Conservation (phyloP, 1,140 invertebrate genomes). For the Leguminivora glycinivorella region DNA sequence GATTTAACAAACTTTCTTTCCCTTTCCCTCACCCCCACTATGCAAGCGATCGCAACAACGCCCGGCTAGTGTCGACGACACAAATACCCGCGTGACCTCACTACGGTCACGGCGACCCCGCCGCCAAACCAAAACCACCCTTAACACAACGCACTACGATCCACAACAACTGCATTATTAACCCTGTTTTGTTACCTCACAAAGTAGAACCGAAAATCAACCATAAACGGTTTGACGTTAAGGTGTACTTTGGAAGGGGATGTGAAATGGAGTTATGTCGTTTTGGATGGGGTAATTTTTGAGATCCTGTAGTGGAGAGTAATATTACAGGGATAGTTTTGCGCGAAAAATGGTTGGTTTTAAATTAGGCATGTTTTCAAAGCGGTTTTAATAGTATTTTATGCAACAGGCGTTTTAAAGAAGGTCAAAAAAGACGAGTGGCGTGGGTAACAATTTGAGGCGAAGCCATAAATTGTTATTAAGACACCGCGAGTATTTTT, state of each 20-base stretch:
- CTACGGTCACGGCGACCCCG: not conserved
- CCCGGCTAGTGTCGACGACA: not conserved
- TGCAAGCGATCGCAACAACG: not conserved
- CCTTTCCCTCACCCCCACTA: not conserved
- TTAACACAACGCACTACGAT: not conserved
- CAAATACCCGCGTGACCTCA: constrained; percentile 2
- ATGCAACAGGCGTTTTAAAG: too few species aligned
- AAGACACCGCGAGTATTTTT: too few species aligned
- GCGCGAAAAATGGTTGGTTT: not conserved
- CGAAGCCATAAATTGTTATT: too few species aligned
- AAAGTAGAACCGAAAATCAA: not conserved
- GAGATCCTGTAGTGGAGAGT: not conserved
- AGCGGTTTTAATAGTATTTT: too few species aligned
- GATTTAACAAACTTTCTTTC: too few species aligned
- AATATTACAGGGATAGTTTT: not conserved
- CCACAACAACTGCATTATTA: not conserved
- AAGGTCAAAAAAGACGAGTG: too few species aligned
- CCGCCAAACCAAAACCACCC: not conserved
- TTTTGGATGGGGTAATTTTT: not conserved
- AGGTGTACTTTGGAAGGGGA: not conserved
- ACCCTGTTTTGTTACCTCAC: not conserved
- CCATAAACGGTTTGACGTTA: not conserved
- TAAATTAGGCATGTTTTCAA: too few species aligned
- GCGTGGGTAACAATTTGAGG: too few species aligned
- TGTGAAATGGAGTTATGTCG: not conserved